phyloP scores from a whole-genome alignment of 53 echinoderm and acorn worm species.

The Astropecten irregularis region DNA sequence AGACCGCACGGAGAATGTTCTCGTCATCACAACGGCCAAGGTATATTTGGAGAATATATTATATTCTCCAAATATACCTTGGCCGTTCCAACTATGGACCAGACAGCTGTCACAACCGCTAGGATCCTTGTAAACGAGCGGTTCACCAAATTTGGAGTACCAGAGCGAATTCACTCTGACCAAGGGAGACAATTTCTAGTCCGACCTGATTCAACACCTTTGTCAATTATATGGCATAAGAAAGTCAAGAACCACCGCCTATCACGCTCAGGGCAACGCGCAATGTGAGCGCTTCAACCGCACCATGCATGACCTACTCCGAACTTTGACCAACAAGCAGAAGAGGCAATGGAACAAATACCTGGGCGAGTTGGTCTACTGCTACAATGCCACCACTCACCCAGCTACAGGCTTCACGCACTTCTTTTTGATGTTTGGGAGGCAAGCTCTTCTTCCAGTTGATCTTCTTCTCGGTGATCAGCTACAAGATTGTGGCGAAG shows the following conservation, averaged over 20 bases:
- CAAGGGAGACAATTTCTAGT: slow-evolving; percentile 83
- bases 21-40: slow-evolving; percentile 69
- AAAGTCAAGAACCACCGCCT: slow-evolving; percentile 12
- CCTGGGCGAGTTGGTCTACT: slow-evolving; percentile 1
- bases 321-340: slow-evolving; percentile 7
- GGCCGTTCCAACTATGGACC: slow-evolving; percentile 70
- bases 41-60: too few species aligned
- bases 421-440: slow-evolving; percentile 11
- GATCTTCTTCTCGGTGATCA: background rate
- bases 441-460: background rate
- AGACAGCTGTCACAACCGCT: slow-evolving; percentile 73
- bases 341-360: slow-evolving; percentile 1
- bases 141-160: slow-evolving; percentile 79
- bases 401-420: slow-evolving; percentile 4
- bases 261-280: background rate
- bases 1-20: slow-evolving; percentile 65
- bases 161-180: slow-evolving; percentile 70
- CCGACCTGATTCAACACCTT: slow-evolving; percentile 50
- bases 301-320: background rate
- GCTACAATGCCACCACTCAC: background rate
- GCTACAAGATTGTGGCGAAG: background rate
- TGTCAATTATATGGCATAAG: background rate
- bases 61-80: slow-evolving; percentile 74
- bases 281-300: slow-evolving; percentile 16
- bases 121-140: slow-evolving; percentile 62